Percentiles rank a stretch among this genome's conserved stretches.
Conservation (phyloP, 1,140 invertebrate species). For the Uloborus diversus region DNA sequence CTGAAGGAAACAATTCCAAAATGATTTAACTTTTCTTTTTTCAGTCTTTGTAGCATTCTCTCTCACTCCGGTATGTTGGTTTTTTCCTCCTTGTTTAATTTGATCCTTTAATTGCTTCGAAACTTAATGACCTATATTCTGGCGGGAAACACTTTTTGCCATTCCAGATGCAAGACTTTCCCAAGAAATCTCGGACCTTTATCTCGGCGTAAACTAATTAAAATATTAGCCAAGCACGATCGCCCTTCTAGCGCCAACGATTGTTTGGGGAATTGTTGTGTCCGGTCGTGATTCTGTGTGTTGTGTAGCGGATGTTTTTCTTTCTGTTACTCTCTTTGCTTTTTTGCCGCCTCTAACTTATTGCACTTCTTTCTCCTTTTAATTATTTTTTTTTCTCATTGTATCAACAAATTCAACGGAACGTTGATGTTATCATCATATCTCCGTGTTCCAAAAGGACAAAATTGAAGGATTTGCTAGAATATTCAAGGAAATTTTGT, state of each 20-base stretch:
- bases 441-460: too few relatives aligned
- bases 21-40: not conserved
- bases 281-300: too few relatives aligned
- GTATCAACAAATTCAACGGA: too few relatives aligned
- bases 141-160: not conserved
- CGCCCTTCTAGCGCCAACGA: slow-evolving; percentile 9
- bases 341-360: not conserved
- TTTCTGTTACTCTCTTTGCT: not conserved
- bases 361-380: too few relatives aligned
- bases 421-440: too few relatives aligned
- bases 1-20: not conserved
- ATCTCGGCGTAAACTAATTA: slow-evolving; percentile 29
- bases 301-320: not conserved
- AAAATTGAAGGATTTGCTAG: too few relatives aligned
- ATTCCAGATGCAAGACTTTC: not conserved
- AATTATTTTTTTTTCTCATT: too few relatives aligned
- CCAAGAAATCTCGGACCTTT: not conserved
- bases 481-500: too few relatives aligned
- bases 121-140: slow-evolving; percentile 36
- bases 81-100: slow-evolving; percentile 44
- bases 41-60: not conserved
- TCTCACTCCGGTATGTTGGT: not conserved
- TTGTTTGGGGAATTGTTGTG: too few relatives aligned
- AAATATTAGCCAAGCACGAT: slow-evolving; percentile 33
- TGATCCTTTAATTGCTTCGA: slow-evolving; percentile 42